Conservation (phyloP, 1,140 invertebrate species). For the Diachasmimorpha longicaudata region DNA sequence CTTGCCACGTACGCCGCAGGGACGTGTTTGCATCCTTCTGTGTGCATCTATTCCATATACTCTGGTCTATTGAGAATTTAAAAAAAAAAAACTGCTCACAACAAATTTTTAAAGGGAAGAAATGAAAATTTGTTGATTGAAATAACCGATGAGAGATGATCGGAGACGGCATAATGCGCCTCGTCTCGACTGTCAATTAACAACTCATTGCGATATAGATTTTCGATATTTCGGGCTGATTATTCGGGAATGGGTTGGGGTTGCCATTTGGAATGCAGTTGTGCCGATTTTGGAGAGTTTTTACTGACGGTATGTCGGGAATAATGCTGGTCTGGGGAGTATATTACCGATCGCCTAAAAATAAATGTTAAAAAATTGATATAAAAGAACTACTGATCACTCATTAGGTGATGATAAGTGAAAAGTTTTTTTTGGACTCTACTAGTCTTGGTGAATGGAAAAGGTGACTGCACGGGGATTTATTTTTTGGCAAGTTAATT, state of each 20-base stretch:
- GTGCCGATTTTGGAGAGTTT: neutral
- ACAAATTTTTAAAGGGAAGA: neutral
- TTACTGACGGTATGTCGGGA: neutral
- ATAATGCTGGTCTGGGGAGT: neutral
- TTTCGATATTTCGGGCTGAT: constrained; percentile 53
- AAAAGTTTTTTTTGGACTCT: neutral
- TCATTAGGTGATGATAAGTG: neutral
- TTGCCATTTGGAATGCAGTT: neutral
- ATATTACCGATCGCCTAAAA: neutral
- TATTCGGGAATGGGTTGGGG: constrained; percentile 22
- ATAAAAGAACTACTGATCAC: too few relatives aligned
- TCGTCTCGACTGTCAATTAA: constrained; percentile 56
- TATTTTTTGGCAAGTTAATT: neutral
- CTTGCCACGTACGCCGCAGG: constrained; percentile 46
- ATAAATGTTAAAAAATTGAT: too few relatives aligned
- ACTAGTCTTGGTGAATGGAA: neutral
- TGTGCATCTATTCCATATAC: neutral
- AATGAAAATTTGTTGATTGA: neutral
- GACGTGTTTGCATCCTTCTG: constrained; percentile 56
- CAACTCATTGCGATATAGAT: constrained; percentile 56
- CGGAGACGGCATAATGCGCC: constrained; percentile 24
- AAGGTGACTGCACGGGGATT: neutral
- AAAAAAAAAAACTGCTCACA: neutral
- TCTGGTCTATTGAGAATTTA: neutral
- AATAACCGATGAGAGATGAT: neutral